Evolutionary conservation across 92 coral and sea anemone genomes (phyloP).

Genomic region (Heliopora coerulea): DNA sequence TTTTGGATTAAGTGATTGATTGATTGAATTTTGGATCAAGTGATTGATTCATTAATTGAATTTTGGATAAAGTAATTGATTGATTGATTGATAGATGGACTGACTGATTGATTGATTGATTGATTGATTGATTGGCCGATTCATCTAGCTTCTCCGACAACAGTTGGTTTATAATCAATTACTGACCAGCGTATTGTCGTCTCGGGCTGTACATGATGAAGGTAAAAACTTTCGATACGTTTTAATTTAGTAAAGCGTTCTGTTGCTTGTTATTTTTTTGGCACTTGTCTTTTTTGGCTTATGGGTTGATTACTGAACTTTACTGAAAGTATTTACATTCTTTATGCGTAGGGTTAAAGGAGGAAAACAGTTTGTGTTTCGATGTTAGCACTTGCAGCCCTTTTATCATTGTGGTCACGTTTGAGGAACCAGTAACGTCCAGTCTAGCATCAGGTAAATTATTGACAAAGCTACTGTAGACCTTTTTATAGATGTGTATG

Average conservation of each 20-base stretch:
- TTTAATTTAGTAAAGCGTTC: too few species aligned
- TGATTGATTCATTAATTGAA: too few species aligned
- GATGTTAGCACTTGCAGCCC: conserved; percentile 81
- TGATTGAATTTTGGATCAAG: too few species aligned
- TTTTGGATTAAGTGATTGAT: too few species aligned
- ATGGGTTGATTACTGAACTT: too few species aligned
- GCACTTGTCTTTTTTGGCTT: too few species aligned
- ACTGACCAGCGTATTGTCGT: conserved; percentile 76
- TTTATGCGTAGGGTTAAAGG: conserved; percentile 37
- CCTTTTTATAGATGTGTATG: too few species aligned
- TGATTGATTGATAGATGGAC: neutral
- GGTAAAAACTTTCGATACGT: conserved; percentile 66
- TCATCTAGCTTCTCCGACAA: conserved; percentile 70
- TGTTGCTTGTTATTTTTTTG: too few species aligned
- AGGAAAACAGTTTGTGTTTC: conserved; percentile 47
- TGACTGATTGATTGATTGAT: neutral
- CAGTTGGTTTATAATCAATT: conserved; percentile 85
- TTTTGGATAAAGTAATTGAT: neutral
- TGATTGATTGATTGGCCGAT: neutral
- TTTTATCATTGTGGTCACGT: conserved; percentile 80
- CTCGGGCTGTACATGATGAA: conserved; percentile 62
- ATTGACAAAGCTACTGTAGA: too few species aligned
- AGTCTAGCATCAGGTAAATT: conserved; percentile 86
- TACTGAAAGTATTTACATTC: too few species aligned
- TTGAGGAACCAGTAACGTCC: conserved; percentile 81